phyloP scores from a whole-genome alignment of 2,113 vertebrate species.

The Dromas ardeola region DNA sequence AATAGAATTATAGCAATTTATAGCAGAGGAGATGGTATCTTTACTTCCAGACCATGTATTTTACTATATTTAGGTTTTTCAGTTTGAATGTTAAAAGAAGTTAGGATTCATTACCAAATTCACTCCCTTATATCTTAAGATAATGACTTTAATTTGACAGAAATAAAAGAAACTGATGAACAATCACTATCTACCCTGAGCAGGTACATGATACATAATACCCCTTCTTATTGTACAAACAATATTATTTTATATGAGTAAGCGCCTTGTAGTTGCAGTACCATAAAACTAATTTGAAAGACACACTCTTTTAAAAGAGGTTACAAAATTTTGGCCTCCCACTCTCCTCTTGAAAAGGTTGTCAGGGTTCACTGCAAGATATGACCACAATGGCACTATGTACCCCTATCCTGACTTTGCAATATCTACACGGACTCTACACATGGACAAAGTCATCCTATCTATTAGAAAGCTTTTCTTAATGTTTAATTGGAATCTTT shows the following conservation, averaged over 20 bases:
- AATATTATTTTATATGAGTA: background rate
- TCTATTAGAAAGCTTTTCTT: background rate
- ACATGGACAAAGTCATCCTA: background rate
- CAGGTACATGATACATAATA: background rate
- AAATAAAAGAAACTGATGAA: background rate
- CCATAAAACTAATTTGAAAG: background rate
- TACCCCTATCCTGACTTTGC: background rate
- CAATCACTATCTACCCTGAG: background rate
- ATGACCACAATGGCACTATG: accelerated
- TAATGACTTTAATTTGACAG: background rate
- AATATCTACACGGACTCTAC: background rate
- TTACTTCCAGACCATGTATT: background rate
- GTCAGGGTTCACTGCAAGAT: background rate
- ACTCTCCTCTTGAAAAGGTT: background rate
- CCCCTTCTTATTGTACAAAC: background rate
- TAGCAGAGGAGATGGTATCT: background rate
- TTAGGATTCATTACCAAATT: background rate
- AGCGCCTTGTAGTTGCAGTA: background rate
- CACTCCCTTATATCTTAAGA: background rate
- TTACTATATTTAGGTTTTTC: background rate
- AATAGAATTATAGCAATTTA: background rate
- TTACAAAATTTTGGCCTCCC: background rate
- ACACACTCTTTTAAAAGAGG: background rate
- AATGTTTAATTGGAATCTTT: background rate
- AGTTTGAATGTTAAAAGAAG: background rate